Evolutionary conservation across 2,797 vertebrate species (phyloP), one percentile per base, ranked within the genome.

Genomic region (Myotis pilosus): DNA sequence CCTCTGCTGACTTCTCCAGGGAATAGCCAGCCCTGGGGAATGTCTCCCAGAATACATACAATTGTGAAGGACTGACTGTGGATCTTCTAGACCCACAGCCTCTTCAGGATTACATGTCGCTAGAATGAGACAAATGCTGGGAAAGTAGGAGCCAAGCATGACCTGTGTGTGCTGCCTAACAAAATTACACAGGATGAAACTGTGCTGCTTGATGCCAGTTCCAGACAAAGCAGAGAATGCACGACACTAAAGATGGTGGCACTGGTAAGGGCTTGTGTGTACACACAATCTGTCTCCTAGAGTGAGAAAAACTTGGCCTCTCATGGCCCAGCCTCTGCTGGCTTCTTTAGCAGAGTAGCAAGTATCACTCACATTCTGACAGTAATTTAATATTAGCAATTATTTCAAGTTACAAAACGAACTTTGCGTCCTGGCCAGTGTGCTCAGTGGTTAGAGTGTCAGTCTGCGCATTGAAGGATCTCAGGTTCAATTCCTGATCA

Each of bases 301-400:
- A 87, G 9, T 5, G 0, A 66, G 51, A 87, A 82, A 80, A 72
- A 53, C 36, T 30, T 15, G 47, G 60, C 83, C 28, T 72, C 41
- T n/a, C 6, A 28, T 0, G 0, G 33, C 51, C 53, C 41, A 60
- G n/a, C 51, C 28, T 91, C 51, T 88, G 68, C 49, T 72, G 62
- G 53, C n/a, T 80, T 80, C 88, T 94, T 60, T 41, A 87, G 25
- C 60, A 80, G 33, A 87, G 38, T 38, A 69, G 69, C 53, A 80
- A 8, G 0, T 41, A 51, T 85, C 62, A 91, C 30, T 10, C 57
- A 81, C 5, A 6, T 82, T 19, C 49, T 55, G 19, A 80, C 36
- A 47, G 47, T n/a, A 8, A 1, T 75, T 75, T 89, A 93, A 79
- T 74, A 86, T 76, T 38, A 96, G 76, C 47, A 91, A 53, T 91